Evolutionary conservation across 1,140 invertebrate species (phyloP), one percentile per base, ranked within the genome.

Genomic region (Latrodectus geometricus): DNA sequence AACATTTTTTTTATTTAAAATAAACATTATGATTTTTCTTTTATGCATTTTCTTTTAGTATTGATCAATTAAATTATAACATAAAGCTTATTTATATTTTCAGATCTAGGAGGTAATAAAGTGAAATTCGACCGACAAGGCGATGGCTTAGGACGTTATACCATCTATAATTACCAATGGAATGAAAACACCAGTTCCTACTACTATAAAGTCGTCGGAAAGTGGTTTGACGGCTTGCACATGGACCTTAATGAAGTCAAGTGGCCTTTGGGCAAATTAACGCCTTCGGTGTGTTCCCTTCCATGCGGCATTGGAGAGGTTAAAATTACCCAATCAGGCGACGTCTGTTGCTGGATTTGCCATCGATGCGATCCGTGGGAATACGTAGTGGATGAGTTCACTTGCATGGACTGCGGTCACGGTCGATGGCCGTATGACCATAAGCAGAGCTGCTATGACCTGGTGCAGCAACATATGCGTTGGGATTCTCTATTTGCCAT

Each of bases 231-330:
- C 86, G 91, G 91, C 4, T 89, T 95, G n/a, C 91, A 93, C 88
- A 90, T 95, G 15, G 91, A 93, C 85, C 90, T 92, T 17, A 92
- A 93, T 35, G 91, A 93, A 50, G 89, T 95, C 61, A 66, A 83
- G 56, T 89, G 87, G 82, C 87, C 82, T 35, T 65, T 23, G 9
- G 88, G 83, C 9, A 70, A 50, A 2, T 70, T 69, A 84, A 89
- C 68, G 87, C 92, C 92, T 65, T 94, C 94, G 3, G 94, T 94
- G 3, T 94, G 94, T 89, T 94, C 94, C 15, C 89, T 94, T 61
- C 94, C 95, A 54, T 95, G 95, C 89, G 92, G 92, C 87, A 92
- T 93, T 86, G 94, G 94, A 76, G 93, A 95, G 92, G 94, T 95
- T 83, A 95, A 95, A 91, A 95, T 92, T 9, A 90, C 95, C 89